phyloP scores from a whole-genome alignment of 2,888 invertebrate species.

The Pelosia muscerda region DNA sequence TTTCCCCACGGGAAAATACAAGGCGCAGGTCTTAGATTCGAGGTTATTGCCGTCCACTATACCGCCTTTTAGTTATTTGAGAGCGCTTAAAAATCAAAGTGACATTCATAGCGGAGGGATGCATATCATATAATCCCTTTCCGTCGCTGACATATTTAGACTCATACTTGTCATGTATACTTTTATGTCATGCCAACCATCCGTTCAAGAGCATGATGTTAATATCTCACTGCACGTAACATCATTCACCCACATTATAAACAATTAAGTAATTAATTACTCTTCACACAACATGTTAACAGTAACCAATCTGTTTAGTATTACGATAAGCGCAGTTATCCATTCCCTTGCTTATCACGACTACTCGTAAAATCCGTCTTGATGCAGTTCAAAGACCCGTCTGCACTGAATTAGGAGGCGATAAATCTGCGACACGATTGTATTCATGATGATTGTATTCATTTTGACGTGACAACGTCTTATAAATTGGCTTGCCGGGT shows the following conservation, averaged over 20 bases:
- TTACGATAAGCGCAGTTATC: constrained; percentile 35
- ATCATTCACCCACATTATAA: not conserved
- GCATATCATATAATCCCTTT: too few relatives aligned
- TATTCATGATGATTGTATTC: too few relatives aligned
- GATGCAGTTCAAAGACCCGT: constrained; percentile 32
- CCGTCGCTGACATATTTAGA: too few relatives aligned
- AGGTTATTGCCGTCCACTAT: too few relatives aligned
- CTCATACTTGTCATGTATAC: not conserved
- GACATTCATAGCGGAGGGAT: too few relatives aligned
- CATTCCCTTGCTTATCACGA: constrained; percentile 50
- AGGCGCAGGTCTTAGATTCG: too few relatives aligned
- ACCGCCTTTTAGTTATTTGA: too few relatives aligned
- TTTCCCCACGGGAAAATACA: too few relatives aligned
- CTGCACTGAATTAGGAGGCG: constrained; percentile 14
- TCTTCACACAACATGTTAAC: constrained; percentile 11
- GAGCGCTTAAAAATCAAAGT: too few relatives aligned
- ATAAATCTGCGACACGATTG: not conserved
- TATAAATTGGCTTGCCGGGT: too few relatives aligned
- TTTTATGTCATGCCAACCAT: not conserved
- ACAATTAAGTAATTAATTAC: constrained; percentile 16
- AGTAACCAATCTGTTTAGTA: constrained; percentile 27
- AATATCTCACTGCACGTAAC: not conserved
- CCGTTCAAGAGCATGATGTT: not conserved
- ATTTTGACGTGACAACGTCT: too few relatives aligned
- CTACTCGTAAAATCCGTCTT: constrained; percentile 38